Evolutionary conservation across 2,888 invertebrate species (phyloP).

Genomic region (Orchestes rusci): DNA sequence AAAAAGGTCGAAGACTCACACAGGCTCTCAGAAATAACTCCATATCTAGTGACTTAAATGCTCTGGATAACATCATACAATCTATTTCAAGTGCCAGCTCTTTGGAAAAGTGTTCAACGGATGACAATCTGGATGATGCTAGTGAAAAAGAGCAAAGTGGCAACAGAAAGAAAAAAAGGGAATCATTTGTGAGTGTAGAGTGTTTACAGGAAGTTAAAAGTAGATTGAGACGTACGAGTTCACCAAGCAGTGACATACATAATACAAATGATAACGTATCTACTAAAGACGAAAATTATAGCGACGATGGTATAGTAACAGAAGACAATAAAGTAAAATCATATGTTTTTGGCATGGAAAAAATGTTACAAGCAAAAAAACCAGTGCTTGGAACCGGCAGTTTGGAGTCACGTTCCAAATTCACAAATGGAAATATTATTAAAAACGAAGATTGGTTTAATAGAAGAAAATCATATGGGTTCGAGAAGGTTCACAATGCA

Average conservation of each 20-base stretch:
- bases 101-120: slow-evolving; percentile 30
- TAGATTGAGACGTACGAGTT: slow-evolving; percentile 49
- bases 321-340: slow-evolving; percentile 40
- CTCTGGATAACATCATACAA: slow-evolving; percentile 47
- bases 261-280: too few relatives aligned
- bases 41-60: slow-evolving; percentile 48
- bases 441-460: slow-evolving; percentile 61
- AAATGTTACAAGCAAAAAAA: slow-evolving; percentile 37
- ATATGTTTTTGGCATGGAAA: slow-evolving; percentile 46
- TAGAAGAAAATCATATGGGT: slow-evolving; percentile 71
- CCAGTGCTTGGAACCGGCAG: slow-evolving; percentile 43
- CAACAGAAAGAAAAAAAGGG: slow-evolving; percentile 40
- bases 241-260: slow-evolving; percentile 41
- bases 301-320: slow-evolving; percentile 45
- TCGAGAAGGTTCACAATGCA: slow-evolving; percentile 46
- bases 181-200: slow-evolving; percentile 54
- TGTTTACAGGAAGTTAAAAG: slow-evolving; percentile 53
- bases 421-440: slow-evolving; percentile 35
- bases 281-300: too few relatives aligned
- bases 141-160: slow-evolving; percentile 26
- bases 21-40: slow-evolving; percentile 50
- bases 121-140: slow-evolving; percentile 31
- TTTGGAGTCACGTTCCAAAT: slow-evolving; percentile 44
- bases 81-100: slow-evolving; percentile 39
- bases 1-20: slow-evolving; percentile 48